Base-by-base conservation (phyloP, 2,113 vertebrate species). In the Sapayoa aenigma region DNA sequence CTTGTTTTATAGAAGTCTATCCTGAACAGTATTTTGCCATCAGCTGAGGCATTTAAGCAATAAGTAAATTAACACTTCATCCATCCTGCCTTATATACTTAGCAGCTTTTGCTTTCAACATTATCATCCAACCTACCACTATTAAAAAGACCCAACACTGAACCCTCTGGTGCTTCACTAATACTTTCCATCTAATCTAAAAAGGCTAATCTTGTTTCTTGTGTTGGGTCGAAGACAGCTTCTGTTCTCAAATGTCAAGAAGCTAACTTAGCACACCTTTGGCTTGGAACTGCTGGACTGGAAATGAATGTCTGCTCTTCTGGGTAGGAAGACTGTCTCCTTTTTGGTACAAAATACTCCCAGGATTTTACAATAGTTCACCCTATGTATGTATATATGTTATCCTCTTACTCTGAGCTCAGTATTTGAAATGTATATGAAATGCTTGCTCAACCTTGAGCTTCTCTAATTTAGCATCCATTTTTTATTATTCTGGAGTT, bases 151-250 rank as follows among this genome's bases (percentile, higher is more conserved):
- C 35, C 33, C 52, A 46, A 76, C 56, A 35, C 44, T 53, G 73
- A 91, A 79, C 58, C 42, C 84, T 95, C 46, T 76, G 49, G 58
- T 83, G 71, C 84, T 94, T 95, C 19, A 31, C 84, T 91, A 79
- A 92, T 85, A 39, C 30, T 77, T 87, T 85, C 58, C 62, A 94
- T 94, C 81, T 91, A 83, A 96, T 94, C 58, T 94, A 81, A 50
- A 87, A 93, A 76, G 71, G 53, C 67, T 95, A 93, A 91, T 95
- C 67, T 85, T 79, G 84, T 93, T 95, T 94, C 66, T 83, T 5
- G 1, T 75, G 84, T 81, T 84, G 78, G 49, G 77, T 76, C 2
- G 19, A 82, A 87, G 87, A 77, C 62, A 82, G 74, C 77, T 89
- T 94, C 91, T 89, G 24, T 81, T 94, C 46, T 72, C 87, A 93